Percentiles rank a stretch among this genome's conserved stretches.
These are phyloP conservation scores for Euura lappo DNA, from an alignment of 1,140 invertebrate species.

Conservation along the genomic window DNA sequence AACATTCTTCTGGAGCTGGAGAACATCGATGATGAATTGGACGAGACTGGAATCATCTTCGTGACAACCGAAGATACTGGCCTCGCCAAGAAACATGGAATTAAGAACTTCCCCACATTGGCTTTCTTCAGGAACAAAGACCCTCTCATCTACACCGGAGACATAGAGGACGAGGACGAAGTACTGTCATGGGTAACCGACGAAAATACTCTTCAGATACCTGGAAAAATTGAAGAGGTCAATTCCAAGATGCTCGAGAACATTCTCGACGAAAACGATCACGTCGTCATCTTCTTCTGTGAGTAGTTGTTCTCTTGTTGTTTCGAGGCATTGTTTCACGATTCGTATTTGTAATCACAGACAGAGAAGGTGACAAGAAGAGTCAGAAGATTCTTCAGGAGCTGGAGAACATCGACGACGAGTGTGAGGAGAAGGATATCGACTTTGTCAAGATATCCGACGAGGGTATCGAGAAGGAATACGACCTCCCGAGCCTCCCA, in stretches of 20 bases:
- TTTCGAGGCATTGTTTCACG: neutral
- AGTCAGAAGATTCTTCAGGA: constrained; percentile 88
- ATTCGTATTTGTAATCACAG: constrained; percentile 56
- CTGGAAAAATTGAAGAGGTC: constrained; percentile 93
- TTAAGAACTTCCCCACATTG: constrained; percentile 84
- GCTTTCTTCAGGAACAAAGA: constrained; percentile 92
- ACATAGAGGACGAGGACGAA: constrained; percentile 90
- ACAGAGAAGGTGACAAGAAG: constrained; percentile 89
- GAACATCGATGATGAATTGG: constrained; percentile 92
- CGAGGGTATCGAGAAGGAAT: constrained; percentile 86
- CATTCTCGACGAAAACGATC: constrained; percentile 85
- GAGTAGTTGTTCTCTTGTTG: constrained; percentile 56
- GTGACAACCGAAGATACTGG: constrained; percentile 87
- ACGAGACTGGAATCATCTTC: constrained; percentile 92
- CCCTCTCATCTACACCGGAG: constrained; percentile 81
- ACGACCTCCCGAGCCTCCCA: constrained; percentile 83
- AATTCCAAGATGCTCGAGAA: constrained; percentile 91
- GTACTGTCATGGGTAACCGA: constrained; percentile 90
- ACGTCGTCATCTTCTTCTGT: constrained; percentile 94
- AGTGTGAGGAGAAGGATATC: constrained; percentile 90
- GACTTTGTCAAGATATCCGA: constrained; percentile 94
- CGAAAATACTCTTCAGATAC: constrained; percentile 89
- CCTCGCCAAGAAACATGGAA: constrained; percentile 84
- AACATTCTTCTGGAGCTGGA: constrained; percentile 86
- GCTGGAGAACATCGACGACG: constrained; percentile 93